Conservation (phyloP, 2,888 invertebrate species). For the Molanna angustata region DNA sequence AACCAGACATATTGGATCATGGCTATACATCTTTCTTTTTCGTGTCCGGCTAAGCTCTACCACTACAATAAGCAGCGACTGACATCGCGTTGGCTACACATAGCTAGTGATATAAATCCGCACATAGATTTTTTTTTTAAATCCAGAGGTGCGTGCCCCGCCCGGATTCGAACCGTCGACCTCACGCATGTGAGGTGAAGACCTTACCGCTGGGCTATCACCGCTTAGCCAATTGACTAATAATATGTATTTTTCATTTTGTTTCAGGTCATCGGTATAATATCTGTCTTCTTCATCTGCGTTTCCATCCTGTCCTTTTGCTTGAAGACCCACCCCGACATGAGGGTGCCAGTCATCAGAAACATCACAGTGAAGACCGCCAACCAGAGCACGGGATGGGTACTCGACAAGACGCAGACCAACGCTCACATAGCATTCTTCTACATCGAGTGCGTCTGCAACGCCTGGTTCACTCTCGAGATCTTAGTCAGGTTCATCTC, state of each 20-base stretch:
- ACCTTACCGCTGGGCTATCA: too few relatives aligned
- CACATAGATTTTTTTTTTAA: too few relatives aligned
- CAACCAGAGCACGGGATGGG: slow-evolving; percentile 74
- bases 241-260: slow-evolving; percentile 31
- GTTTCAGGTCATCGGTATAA: slow-evolving; percentile 92
- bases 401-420: slow-evolving; percentile 86
- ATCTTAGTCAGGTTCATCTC: slow-evolving; percentile 91
- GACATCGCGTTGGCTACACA: too few relatives aligned
- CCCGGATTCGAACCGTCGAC: too few relatives aligned
- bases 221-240: too few relatives aligned
- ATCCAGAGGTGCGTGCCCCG: too few relatives aligned
- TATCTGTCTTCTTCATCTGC: slow-evolving; percentile 99
- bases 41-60: too few relatives aligned
- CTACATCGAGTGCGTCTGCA: slow-evolving; percentile 97
- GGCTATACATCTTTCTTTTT: too few relatives aligned
- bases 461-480: slow-evolving; percentile 99
- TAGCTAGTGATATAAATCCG: too few relatives aligned
- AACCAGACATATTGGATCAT: too few relatives aligned
- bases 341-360: slow-evolving; percentile 87
- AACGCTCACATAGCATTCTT: slow-evolving; percentile 97
- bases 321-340: slow-evolving; percentile 98
- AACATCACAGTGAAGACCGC: slow-evolving; percentile 77
- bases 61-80: too few relatives aligned
- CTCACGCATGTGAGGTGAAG: too few relatives aligned
- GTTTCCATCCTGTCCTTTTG: slow-evolving; percentile 99